Evolutionary conservation across 2,888 invertebrate species (phyloP).

Genomic region (Stramonita haemastoma): DNA sequence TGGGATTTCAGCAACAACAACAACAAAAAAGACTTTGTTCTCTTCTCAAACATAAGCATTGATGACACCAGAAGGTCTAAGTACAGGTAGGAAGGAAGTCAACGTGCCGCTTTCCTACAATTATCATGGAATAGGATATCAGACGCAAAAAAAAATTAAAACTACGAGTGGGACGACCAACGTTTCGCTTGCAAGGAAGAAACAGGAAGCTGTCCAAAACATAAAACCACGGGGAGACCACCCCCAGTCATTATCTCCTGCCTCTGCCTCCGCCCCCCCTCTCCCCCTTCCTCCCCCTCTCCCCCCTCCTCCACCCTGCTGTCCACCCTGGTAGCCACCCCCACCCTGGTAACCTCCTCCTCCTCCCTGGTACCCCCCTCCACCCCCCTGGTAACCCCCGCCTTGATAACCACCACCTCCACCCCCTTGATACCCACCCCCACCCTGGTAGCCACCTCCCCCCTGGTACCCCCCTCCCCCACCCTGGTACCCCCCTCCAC

Average conservation of each 20-base stretch:
- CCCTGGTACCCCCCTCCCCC: constrained; percentile 50
- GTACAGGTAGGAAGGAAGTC: too few species aligned
- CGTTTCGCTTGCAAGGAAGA: too few species aligned
- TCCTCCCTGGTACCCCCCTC: constrained; percentile 52
- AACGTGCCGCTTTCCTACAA: too few species aligned
- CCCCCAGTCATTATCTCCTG: not conserved
- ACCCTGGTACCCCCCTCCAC: constrained; percentile 52
- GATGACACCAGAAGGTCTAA: too few species aligned
- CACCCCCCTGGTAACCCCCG: constrained; percentile 51
- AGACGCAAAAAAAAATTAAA: too few species aligned
- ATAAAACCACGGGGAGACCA: not conserved
- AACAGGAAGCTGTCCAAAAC: not conserved
- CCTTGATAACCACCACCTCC: constrained; percentile 50
- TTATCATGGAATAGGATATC: too few species aligned
- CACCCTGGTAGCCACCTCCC: constrained; percentile 53
- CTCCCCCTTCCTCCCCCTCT: constrained; percentile 50
- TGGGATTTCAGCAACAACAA: too few species aligned
- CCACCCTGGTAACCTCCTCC: constrained; percentile 53
- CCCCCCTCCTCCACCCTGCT: constrained; percentile 53
- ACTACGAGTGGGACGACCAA: too few species aligned
- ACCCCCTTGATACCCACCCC: constrained; percentile 49
- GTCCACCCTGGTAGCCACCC: constrained; percentile 55
- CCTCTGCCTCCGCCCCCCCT: constrained; percentile 46
- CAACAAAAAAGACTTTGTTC: too few species aligned
- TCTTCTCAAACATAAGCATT: too few species aligned